Evolutionary conservation across 2,797 vertebrate genomes (phyloP).

Genomic region (Aldrovandia affinis): DNA sequence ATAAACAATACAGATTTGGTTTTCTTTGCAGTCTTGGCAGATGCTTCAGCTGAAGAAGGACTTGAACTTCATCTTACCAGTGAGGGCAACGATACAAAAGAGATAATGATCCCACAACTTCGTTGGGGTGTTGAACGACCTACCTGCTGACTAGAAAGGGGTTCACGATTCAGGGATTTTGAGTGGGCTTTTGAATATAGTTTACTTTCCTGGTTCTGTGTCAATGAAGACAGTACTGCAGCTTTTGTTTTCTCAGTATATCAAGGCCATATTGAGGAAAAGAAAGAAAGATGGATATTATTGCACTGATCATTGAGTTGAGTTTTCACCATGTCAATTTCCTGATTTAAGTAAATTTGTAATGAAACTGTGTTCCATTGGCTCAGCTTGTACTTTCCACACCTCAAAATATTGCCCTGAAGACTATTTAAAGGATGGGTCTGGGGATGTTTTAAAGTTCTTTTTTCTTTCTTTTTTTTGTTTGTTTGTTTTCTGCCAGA

Average conservation of each 20-base stretch:
- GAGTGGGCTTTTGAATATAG: neutral
- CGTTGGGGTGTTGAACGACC: neutral
- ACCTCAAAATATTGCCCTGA: neutral
- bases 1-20: slow-evolving; percentile 13
- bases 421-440: slow-evolving; percentile 8
- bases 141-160: neutral
- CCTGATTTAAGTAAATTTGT: slow-evolving; percentile 10
- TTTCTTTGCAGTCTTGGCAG: slow-evolving; percentile 78
- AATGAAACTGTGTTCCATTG: neutral
- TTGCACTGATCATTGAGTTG: slow-evolving; percentile 21
- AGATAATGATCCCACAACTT: slow-evolving; percentile 54
- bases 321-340: slow-evolving; percentile 14
- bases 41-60: slow-evolving; percentile 79
- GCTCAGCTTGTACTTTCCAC: neutral
- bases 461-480: neutral
- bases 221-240: neutral
- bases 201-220: slow-evolving; percentile 8
- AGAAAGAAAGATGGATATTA: slow-evolving; percentile 1
- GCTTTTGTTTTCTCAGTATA: slow-evolving; percentile 9
- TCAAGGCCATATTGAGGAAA: neutral
- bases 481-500: neutral
- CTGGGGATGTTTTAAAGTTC: slow-evolving; percentile 16
- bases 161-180: slow-evolving; percentile 24
- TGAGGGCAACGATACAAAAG: slow-evolving; percentile 66
- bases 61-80: slow-evolving; percentile 84